phyloP scores from a whole-genome alignment of 2,888 invertebrate genomes.

The Tyria jacobaeae region DNA sequence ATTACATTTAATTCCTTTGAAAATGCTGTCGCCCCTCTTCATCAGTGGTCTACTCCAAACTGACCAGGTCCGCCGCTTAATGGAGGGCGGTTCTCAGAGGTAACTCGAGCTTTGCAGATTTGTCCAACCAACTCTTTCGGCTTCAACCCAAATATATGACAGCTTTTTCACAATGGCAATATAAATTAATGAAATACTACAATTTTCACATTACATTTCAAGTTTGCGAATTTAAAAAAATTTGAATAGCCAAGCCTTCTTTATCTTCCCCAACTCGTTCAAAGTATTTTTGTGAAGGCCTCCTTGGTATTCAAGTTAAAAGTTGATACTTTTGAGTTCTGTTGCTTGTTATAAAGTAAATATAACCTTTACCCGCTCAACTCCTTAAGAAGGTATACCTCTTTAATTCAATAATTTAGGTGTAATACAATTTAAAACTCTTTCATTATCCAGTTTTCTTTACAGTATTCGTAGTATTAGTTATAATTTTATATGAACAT shows the following conservation, averaged over 20 bases:
- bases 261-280: slow-evolving; percentile 1
- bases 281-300: neutral
- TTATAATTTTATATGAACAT: too few species aligned
- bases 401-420: neutral
- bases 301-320: neutral
- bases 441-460: neutral
- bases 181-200: neutral
- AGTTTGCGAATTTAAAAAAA: slow-evolving; percentile 17
- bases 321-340: neutral
- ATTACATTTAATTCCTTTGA: too few species aligned
- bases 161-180: too few species aligned
- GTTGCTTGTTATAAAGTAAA: neutral
- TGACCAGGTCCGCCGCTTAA: too few species aligned
- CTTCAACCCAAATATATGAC: too few species aligned
- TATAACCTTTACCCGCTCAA: neutral
- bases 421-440: neutral
- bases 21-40: too few species aligned
- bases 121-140: too few species aligned
- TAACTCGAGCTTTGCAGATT: too few species aligned
- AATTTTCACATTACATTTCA: neutral
- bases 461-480: neutral
- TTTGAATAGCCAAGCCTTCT: neutral
- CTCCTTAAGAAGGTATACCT: neutral
- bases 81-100: too few species aligned
- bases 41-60: too few species aligned